Conservation (phyloP, 2,113 vertebrate species). For the Garra rufa region DNA sequence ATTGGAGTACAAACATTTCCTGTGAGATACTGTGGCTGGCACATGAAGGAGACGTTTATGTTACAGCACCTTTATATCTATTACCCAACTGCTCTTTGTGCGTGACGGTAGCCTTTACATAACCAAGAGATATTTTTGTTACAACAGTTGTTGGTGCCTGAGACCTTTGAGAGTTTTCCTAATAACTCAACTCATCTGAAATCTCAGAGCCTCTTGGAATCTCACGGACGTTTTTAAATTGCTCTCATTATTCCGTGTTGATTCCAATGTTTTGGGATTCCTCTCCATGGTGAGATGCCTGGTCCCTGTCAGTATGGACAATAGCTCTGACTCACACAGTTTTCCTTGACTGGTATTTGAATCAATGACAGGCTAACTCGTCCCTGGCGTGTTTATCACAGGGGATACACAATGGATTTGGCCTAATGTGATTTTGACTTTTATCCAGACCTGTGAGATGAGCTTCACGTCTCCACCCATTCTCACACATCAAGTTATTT, state of each 20-base stretch:
- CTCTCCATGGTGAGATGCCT: conserved; percentile 34
- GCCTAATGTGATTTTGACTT: conserved; percentile 14
- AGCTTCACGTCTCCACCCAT: background rate
- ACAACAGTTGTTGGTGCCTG: conserved; percentile 8
- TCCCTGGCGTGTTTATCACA: background rate
- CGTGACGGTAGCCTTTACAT: background rate
- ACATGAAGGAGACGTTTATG: background rate
- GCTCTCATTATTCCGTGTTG: background rate
- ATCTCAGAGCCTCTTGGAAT: background rate
- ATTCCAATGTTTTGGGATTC: conserved; percentile 19
- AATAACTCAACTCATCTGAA: conserved; percentile 12
- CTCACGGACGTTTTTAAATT: background rate
- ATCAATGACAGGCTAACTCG: background rate
- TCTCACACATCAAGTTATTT: background rate
- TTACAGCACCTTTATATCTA: background rate
- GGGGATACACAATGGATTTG: background rate
- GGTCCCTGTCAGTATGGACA: conserved; percentile 17
- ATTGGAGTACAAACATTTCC: background rate
- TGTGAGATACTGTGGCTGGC: background rate
- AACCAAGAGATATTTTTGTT: conserved; percentile 19
- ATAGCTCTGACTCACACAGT: conserved; percentile 10
- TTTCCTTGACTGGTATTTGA: background rate
- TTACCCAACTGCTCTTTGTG: background rate
- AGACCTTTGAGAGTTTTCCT: conserved; percentile 18
- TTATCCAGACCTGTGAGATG: conserved; percentile 9